Conservation (phyloP, 2,113 vertebrate genomes). For the Argyrosomus japonicus region DNA sequence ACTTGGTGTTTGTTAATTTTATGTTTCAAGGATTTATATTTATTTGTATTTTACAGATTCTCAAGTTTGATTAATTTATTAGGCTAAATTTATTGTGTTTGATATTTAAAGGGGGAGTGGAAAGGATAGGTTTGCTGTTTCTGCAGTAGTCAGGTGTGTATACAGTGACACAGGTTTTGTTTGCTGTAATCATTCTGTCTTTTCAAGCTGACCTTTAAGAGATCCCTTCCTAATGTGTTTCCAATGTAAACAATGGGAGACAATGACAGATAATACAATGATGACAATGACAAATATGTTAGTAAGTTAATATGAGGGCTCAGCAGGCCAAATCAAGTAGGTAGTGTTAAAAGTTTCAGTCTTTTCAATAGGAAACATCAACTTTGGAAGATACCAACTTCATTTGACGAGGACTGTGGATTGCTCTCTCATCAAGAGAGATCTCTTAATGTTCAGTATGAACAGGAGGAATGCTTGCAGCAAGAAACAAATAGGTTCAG, state of each 20-base stretch:
- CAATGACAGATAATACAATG: too few relatives aligned
- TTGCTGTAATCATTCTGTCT: neutral
- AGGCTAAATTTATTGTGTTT: neutral
- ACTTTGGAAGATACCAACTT: too few relatives aligned
- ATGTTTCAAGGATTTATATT: neutral
- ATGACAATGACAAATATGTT: too few relatives aligned
- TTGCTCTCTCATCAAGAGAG: too few relatives aligned
- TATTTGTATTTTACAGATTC: neutral
- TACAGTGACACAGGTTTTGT: neutral
- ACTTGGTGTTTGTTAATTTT: neutral
- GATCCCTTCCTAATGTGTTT: neutral
- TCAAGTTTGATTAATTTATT: neutral
- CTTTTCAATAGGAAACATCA: too few relatives aligned
- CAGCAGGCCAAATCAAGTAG: too few relatives aligned
- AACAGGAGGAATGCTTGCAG: neutral
- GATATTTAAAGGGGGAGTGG: too few relatives aligned
- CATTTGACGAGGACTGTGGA: too few relatives aligned
- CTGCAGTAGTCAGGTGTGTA: neutral
- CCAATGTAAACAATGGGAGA: neutral
- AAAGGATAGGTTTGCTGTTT: neutral
- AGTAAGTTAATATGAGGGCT: too few relatives aligned
- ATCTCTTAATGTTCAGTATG: neutral
- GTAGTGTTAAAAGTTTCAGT: too few relatives aligned
- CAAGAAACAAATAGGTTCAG: neutral
- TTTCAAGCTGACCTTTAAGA: too few relatives aligned